Conservation (phyloP, 2,888 invertebrate genomes). For the Stenodera caucasica region DNA sequence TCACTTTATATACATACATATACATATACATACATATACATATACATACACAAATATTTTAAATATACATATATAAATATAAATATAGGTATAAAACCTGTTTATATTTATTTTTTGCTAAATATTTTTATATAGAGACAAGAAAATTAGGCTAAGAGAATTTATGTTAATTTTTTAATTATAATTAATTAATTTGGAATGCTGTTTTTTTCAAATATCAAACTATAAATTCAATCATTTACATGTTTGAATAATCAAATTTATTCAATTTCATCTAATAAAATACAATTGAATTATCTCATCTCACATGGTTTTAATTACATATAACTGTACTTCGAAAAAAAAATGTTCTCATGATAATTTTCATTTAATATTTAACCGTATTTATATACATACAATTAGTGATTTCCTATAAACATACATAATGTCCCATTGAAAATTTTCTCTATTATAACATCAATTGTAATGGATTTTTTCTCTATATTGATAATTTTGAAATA, state of each 20-base stretch:
- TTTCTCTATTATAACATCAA: too few relatives aligned
- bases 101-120: not conserved
- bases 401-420: not conserved
- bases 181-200: not conserved
- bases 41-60: not conserved
- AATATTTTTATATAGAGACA: not conserved
- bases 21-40: too few relatives aligned
- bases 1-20: not conserved
- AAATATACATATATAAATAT: not conserved
- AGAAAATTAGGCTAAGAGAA: not conserved
- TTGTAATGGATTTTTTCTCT: not conserved
- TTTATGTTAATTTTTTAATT: not conserved
- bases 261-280: too few relatives aligned
- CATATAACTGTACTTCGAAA: slow-evolving; percentile 21
- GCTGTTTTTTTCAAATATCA: too few relatives aligned
- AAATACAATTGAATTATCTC: not conserved
- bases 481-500: not conserved
- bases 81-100: slow-evolving; percentile 2
- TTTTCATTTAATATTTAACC: slow-evolving; percentile 5
- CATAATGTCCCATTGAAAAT: not conserved
- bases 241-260: too few relatives aligned
- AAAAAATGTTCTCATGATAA: slow-evolving; percentile 7
- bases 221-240: too few relatives aligned
- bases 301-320: slow-evolving; percentile 19
- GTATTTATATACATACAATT: not conserved